Evolutionary conservation across 2,888 invertebrate species (phyloP).

Genomic region (Pristionchus arcanus): DNA sequence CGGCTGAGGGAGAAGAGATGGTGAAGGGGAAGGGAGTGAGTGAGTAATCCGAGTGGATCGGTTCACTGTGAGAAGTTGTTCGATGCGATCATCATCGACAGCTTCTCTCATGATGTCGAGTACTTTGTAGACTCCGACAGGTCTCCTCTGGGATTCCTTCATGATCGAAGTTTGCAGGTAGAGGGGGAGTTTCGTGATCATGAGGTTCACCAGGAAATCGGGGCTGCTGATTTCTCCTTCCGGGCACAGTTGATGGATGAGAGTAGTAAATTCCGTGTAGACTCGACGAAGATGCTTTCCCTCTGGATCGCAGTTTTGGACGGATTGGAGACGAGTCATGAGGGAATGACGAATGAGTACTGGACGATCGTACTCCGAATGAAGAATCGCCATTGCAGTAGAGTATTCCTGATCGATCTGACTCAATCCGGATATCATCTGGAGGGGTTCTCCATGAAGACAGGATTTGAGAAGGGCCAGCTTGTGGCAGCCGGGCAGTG

Average conservation of each 20-base stretch:
- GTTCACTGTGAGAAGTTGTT: background rate
- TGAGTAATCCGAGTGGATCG: too few relatives aligned
- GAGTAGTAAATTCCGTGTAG: slow-evolving; percentile 6
- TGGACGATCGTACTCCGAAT: slow-evolving; percentile 24
- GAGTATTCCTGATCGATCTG: slow-evolving; percentile 1
- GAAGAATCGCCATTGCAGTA: background rate
- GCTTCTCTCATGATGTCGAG: slow-evolving; percentile 6
- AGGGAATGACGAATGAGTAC: background rate
- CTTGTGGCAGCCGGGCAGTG: slow-evolving; percentile 28
- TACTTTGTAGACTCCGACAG: background rate
- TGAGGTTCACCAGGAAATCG: slow-evolving; percentile 30
- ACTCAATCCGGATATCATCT: background rate
- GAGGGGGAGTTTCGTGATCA: slow-evolving; percentile 25
- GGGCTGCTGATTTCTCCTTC: slow-evolving; percentile 19
- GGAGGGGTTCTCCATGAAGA: background rate
- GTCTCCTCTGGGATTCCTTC: background rate
- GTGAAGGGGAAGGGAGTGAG: background rate
- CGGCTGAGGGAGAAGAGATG: background rate
- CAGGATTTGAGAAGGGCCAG: slow-evolving; percentile 2
- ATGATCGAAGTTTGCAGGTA: background rate
- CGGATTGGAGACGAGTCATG: background rate
- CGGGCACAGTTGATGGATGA: slow-evolving; percentile 19
- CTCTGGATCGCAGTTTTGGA: background rate
- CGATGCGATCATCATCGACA: slow-evolving; percentile 9
- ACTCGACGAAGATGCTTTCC: slow-evolving; percentile 3